A percentile compares a stretch with the other conserved stretches of the same genome.
phyloP scores from a whole-genome alignment of 2,888 invertebrate genomes.

The Acrobasis repandana region DNA sequence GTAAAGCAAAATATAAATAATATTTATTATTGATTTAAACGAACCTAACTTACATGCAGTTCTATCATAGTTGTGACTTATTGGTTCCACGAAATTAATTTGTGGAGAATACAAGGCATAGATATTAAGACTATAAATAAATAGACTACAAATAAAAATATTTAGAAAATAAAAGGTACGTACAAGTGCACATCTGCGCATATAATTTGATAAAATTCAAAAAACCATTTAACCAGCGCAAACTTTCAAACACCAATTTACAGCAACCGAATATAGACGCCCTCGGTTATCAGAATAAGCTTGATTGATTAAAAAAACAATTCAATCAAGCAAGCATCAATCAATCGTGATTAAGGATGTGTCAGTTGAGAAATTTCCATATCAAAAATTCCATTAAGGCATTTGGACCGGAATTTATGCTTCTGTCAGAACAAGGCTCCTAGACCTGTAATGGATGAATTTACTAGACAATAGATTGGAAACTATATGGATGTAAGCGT shows the following conservation, averaged over 20 bases:
- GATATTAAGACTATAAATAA: too few relatives aligned
- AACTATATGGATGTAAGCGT: too few relatives aligned
- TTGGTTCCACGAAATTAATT: too few relatives aligned
- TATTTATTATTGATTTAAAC: too few relatives aligned
- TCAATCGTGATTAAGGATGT: slow-evolving; percentile 23
- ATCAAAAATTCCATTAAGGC: slow-evolving; percentile 23
- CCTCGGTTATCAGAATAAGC: not conserved
- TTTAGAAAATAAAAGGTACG: too few relatives aligned
- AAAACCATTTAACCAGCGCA: not conserved
- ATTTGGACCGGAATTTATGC: slow-evolving; percentile 17
- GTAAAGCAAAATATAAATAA: too few relatives aligned
- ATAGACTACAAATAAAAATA: too few relatives aligned
- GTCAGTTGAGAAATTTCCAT: slow-evolving; percentile 22
- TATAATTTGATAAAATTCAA: too few relatives aligned
- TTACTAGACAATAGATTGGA: not conserved
- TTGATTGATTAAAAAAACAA: slow-evolving; percentile 22
- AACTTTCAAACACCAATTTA: not conserved
- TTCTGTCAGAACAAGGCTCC: slow-evolving; percentile 13
- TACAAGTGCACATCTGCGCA: too few relatives aligned
- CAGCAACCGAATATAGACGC: not conserved
- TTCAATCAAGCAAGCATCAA: slow-evolving; percentile 22
- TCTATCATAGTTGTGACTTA: too few relatives aligned
- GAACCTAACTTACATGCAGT: too few relatives aligned
- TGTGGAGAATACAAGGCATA: too few relatives aligned
- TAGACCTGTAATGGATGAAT: not conserved